Evolutionary conservation across 2,113 vertebrate genomes (phyloP).

Genomic region (Hiodon tergisus): DNA sequence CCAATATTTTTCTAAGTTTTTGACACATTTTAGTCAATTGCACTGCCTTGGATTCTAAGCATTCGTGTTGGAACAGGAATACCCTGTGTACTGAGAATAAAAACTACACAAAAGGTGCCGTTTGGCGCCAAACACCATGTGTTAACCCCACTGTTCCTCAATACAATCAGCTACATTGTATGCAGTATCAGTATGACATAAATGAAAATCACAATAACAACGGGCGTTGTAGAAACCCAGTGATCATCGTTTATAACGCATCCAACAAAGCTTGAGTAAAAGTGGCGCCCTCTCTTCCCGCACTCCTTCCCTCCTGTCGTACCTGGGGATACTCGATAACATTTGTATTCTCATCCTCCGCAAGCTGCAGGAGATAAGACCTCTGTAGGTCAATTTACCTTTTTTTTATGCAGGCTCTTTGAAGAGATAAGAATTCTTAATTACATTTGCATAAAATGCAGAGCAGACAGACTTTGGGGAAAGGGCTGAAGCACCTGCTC

Average conservation of each 20-base stretch:
- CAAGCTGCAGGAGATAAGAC: background rate
- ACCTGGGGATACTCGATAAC: conserved; percentile 7
- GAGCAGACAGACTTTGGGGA: background rate
- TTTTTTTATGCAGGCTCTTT: conserved; percentile 4
- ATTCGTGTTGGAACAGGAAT: background rate
- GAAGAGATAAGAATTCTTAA: conserved; percentile 13
- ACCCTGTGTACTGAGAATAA: too few species aligned
- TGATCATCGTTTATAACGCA: background rate
- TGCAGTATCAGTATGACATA: too few species aligned
- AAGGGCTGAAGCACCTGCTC: background rate
- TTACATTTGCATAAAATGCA: conserved; percentile 9
- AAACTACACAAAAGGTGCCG: background rate
- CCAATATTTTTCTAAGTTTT: background rate
- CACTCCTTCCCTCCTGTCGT: background rate
- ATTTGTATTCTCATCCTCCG: conserved; percentile 11
- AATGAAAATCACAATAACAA: too few species aligned
- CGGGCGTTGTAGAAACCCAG: background rate
- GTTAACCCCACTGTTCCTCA: background rate
- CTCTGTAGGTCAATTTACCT: conserved; percentile 9
- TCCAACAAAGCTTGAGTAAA: background rate
- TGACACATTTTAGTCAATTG: background rate
- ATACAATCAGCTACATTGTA: background rate
- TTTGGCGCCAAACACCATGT: background rate
- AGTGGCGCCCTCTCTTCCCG: background rate
- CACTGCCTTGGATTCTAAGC: background rate